phyloP scores from a whole-genome alignment of 1,140 invertebrate species.

The Ips typographus region DNA sequence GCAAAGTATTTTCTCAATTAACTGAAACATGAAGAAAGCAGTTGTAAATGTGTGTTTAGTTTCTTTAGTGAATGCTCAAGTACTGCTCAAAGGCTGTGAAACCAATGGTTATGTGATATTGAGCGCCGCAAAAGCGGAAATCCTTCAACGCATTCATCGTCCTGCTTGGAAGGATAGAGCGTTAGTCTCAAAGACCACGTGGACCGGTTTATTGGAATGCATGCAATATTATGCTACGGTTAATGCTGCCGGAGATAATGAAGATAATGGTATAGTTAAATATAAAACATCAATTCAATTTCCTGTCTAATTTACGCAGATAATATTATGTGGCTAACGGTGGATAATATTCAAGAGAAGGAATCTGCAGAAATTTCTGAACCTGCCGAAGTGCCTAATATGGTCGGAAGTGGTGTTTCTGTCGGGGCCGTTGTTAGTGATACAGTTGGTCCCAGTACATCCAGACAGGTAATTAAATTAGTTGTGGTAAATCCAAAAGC shows the following conservation, averaged over 20 bases:
- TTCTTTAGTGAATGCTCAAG: constrained; percentile 94
- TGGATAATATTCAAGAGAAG: constrained; percentile 90
- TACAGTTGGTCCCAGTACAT: constrained; percentile 82
- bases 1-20: constrained; percentile 67
- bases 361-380: constrained; percentile 74
- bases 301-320: constrained; percentile 55
- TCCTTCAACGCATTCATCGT: constrained; percentile 86
- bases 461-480: constrained; percentile 52
- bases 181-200: constrained; percentile 90
- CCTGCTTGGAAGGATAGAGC: constrained; percentile 89
- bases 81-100: constrained; percentile 93
- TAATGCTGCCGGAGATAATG: constrained; percentile 74
- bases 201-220: constrained; percentile 91
- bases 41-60: constrained; percentile 60
- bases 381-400: constrained; percentile 75
- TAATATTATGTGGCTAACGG: constrained; percentile 93
- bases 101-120: constrained; percentile 96
- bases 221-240: constrained; percentile 99
- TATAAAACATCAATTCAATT: constrained; percentile 16
- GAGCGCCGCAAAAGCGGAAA: constrained; percentile 92
- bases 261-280: constrained; percentile 48
- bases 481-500: not conserved
- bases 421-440: constrained; percentile 94
- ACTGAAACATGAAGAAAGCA: not conserved
- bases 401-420: constrained; percentile 92